Base-by-base conservation (phyloP, 1,140 invertebrate species). In the Drosophila navojoa region DNA sequence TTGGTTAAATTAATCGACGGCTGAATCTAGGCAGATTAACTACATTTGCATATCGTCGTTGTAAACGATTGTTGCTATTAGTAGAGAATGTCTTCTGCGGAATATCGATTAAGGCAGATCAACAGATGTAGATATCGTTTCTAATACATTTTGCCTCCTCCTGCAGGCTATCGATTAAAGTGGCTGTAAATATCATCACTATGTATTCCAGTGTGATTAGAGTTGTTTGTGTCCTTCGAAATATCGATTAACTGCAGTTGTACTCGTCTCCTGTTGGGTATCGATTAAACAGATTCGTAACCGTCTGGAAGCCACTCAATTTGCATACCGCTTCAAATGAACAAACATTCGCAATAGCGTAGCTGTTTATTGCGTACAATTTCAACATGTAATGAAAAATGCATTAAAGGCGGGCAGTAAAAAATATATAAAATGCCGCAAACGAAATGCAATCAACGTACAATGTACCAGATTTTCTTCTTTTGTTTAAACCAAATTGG, bases 401-500 rank as follows among this genome's bases (percentile, higher is more conserved):
- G 54, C 44, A 59, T 47, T 47, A 32, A 32, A 59, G 45, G n/a
- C 4, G 7, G 40, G 38, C 22, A 44, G 22, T 44, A 44, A 58
- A 29, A 57, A 58, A 38, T 44, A 45, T 29, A 25, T 35, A 0
- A 32, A 47, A 19, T 35, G 15, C 52, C 29, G n/a, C 27, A 38
- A 55, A 15, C 32, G 4, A 55, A 19, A 16, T 59, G 42, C 57
- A 59, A 47, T 45, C 35, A 35, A 32, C 15, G 27, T 52, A 22
- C 19, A 22, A 22, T 35, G 5, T 29, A 16, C 52, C 52, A 52
- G 9, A 11, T 32, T 19, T 16, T 54, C 4, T 54, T 27, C 29
- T 16, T 53, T 27, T 25, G 19, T n/a, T 25, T 49, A 5, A 25
- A 13, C 42, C 15, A 55, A 71, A 63, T 71, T 40, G 29, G 68